A percentile compares a stretch with the other conserved stretches of the same genome.
Conservation (phyloP, 2,113 vertebrate genomes). For the Eupsittula cactorum region DNA sequence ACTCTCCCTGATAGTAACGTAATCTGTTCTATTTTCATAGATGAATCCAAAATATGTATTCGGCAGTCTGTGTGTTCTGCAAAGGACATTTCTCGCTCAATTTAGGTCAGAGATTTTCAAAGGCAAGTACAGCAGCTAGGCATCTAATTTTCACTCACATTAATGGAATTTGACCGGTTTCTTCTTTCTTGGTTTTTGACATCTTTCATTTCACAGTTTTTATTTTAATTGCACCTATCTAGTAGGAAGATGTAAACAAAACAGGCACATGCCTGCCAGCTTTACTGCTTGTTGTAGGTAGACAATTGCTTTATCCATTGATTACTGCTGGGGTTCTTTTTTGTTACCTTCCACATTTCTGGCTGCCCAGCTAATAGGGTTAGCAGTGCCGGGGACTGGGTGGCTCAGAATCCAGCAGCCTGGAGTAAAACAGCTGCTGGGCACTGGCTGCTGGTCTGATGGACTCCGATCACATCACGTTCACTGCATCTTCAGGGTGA, state of each 20-base stretch:
- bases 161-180: not conserved
- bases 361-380: not conserved
- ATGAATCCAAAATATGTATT: conserved; percentile 44
- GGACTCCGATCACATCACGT: not conserved
- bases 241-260: not conserved
- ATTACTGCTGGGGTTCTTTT: not conserved
- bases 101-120: conserved; percentile 52
- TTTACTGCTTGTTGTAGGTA: not conserved
- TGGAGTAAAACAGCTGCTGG: not conserved
- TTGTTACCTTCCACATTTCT: not conserved
- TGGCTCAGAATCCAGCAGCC: not conserved
- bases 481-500: not conserved
- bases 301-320: not conserved
- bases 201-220: not conserved
- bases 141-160: not conserved
- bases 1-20: conserved; percentile 23
- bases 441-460: not conserved
- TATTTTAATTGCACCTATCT: not conserved
- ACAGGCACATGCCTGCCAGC: not conserved
- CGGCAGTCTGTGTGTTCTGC: conserved; percentile 21
- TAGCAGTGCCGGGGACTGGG: not conserved
- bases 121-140: not conserved
- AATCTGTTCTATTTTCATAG: conserved; percentile 46
- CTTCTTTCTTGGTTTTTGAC: not conserved
- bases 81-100: not conserved